Evolutionary conservation across 2,797 vertebrate species (phyloP).

Genomic region (Chloroceryle inda): DNA sequence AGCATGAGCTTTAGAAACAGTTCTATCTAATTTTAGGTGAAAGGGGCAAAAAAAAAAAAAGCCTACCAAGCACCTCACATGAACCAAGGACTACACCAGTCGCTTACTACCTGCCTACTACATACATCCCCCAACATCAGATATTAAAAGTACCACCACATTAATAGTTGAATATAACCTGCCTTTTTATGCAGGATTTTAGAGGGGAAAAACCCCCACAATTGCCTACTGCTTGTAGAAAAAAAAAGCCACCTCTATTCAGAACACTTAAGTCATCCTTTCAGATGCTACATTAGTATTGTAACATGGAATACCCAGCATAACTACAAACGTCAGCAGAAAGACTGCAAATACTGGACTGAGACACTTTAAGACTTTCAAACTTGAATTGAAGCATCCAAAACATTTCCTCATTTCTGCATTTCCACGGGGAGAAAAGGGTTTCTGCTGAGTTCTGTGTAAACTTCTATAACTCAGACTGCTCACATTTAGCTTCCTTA

Average conservation of each 20-base stretch:
- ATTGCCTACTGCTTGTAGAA: not conserved
- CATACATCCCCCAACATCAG: not conserved
- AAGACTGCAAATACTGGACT: not conserved
- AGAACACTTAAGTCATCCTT: not conserved
- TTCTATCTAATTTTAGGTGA: not conserved
- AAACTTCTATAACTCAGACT: not conserved
- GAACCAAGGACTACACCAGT: not conserved
- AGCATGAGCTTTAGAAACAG: not conserved
- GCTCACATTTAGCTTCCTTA: not conserved
- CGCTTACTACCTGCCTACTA: not conserved
- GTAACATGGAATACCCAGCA: not conserved
- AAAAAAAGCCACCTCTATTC: not conserved
- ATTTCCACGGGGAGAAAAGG: not conserved
- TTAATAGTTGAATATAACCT: not conserved
- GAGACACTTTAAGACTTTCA: not conserved
- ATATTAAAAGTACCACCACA: not conserved
- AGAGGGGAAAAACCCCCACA: not conserved
- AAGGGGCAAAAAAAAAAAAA: not conserved
- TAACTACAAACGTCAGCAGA: not conserved
- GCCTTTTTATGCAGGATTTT: not conserved
- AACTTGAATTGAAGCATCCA: not conserved
- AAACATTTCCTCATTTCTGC: not conserved
- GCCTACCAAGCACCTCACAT: not conserved
- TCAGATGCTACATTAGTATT: fast-evolving
- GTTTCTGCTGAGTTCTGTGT: not conserved